Base-by-base conservation (phyloP, 1,140 invertebrate species). In the Monochamus saltuarius region DNA sequence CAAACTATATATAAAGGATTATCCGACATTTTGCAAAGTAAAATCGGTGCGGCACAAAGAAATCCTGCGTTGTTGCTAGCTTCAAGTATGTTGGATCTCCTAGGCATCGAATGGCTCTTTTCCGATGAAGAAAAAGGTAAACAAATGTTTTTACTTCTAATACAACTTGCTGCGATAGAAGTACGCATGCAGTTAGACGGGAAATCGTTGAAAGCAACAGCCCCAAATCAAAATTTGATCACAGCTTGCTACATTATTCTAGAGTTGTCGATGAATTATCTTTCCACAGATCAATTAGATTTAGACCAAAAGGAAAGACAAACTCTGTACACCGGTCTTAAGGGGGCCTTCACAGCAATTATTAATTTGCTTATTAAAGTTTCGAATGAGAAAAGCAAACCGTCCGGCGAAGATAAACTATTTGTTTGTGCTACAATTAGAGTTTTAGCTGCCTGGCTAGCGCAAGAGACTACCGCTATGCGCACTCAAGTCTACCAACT, bases 141-240 rank as follows among this genome's bases (percentile, higher is more conserved):
- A 77, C 85, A 89, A 69, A 90, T 95, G 67, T 90, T 95, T 66
- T 78, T 95, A 1, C 76, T 95, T 39, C 76, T 95, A 1, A 84
- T 95, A 53, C 92, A 96, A 75, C 76, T 97, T 14, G 87, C 89
- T 62, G 91, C 91, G 49, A 92, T 97, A 73, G 94, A 97, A 82
- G 87, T 95, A 2, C 84, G 92, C 68, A 95, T 97, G 91, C 89
- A 92, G 68, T 77, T 96, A 40, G 94, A 97, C 73, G 90, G 92
- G 61, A 88, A 89, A 66, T 87, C 85, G 69, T 80, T 94, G 59
- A 90, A 93, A 73, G 82, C 89, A 73, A 87, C 92, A 7, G 83
- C 88, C 69, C 77, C 81, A 29, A 87, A 91, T 78, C 84, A 84
- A 19, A 87, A 92, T 49, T 79, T 95, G 13, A 81, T 95, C 1